A percentile compares a stretch with the other conserved stretches of the same genome.
Conservation (phyloP, 1,140 invertebrate genomes). For the Heliothis virescens region DNA sequence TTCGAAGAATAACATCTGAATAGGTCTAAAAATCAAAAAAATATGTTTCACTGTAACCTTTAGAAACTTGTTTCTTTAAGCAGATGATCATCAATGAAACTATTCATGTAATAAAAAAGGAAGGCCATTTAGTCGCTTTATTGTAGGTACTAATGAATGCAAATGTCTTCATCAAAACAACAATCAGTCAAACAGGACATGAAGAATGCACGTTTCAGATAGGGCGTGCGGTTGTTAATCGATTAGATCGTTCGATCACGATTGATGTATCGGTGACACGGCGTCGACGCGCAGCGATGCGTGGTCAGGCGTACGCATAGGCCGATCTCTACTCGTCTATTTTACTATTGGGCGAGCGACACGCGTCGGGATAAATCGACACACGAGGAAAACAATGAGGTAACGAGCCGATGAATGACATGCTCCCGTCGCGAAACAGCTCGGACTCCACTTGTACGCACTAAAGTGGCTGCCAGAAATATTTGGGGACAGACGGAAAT, state of each 20-base stretch:
- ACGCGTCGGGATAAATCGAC: slow-evolving; percentile 75
- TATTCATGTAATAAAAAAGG: neutral
- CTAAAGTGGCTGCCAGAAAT: slow-evolving; percentile 80
- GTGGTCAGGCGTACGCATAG: slow-evolving; percentile 64
- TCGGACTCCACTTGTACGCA: slow-evolving; percentile 76
- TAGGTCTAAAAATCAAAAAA: neutral
- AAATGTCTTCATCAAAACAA: slow-evolving; percentile 54
- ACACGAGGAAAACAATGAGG: slow-evolving; percentile 81
- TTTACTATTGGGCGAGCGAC: slow-evolving; percentile 75
- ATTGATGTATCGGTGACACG: slow-evolving; percentile 78
- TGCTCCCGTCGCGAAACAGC: slow-evolving; percentile 65
- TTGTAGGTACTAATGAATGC: neutral
- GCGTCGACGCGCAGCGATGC: slow-evolving; percentile 58
- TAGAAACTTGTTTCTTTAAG: too few relatives aligned
- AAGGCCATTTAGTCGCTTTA: neutral
- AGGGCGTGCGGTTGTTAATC: slow-evolving; percentile 68
- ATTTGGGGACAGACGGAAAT: slow-evolving; percentile 83
- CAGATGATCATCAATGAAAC: neutral
- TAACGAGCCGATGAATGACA: slow-evolving; percentile 84
- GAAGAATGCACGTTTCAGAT: slow-evolving; percentile 58
- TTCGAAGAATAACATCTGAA: neutral
- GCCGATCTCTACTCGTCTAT: slow-evolving; percentile 60
- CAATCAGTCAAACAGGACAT: slow-evolving; percentile 59
- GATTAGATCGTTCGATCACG: slow-evolving; percentile 75
- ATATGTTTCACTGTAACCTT: too few relatives aligned